Percentiles rank a stretch among this genome's conserved stretches.
phyloP scores from a whole-genome alignment of 1,140 invertebrate genomes.

The Drosophila tristis region DNA sequence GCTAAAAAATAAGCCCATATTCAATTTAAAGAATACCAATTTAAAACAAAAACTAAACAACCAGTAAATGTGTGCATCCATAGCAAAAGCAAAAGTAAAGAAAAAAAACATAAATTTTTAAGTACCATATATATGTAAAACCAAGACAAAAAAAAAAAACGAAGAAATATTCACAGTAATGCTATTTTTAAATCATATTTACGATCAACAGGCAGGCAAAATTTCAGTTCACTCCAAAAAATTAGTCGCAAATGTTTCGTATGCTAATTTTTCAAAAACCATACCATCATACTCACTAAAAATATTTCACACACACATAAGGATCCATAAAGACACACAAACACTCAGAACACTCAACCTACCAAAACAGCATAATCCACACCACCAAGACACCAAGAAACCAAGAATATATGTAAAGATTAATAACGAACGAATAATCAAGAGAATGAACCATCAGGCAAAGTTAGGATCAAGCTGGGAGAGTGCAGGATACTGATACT shows the following conservation, averaged over 20 bases:
- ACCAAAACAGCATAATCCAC: conserved; percentile 76
- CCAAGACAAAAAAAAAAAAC: conserved; percentile 18
- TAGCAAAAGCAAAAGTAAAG: conserved; percentile 48
- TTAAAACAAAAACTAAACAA: conserved; percentile 20
- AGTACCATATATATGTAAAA: conserved; percentile 68
- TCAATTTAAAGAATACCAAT: conserved; percentile 56
- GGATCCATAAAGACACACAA: conserved; percentile 22
- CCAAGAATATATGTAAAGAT: conserved; percentile 26
- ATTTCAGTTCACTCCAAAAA: conserved; percentile 66
- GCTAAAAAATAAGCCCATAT: conserved; percentile 48
- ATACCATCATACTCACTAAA: conserved; percentile 37
- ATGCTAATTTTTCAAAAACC: conserved; percentile 46
- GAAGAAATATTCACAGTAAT: conserved; percentile 66
- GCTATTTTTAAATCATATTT: conserved; percentile 74
- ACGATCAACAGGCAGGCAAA: conserved; percentile 32
- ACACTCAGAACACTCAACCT: conserved; percentile 60
- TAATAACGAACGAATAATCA: conserved; percentile 25
- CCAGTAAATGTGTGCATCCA: conserved; percentile 72
- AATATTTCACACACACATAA: conserved; percentile 19
- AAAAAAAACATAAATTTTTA: conserved; percentile 72
- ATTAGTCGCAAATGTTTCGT: conserved; percentile 34
- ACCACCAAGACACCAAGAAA: conserved; percentile 63
- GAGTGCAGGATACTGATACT: conserved; percentile 25
- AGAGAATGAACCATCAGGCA: conserved; percentile 34
- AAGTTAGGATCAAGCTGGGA: conserved; percentile 32